phyloP scores from a whole-genome alignment of 2,797 vertebrate genomes.

The Allobates femoralis region DNA sequence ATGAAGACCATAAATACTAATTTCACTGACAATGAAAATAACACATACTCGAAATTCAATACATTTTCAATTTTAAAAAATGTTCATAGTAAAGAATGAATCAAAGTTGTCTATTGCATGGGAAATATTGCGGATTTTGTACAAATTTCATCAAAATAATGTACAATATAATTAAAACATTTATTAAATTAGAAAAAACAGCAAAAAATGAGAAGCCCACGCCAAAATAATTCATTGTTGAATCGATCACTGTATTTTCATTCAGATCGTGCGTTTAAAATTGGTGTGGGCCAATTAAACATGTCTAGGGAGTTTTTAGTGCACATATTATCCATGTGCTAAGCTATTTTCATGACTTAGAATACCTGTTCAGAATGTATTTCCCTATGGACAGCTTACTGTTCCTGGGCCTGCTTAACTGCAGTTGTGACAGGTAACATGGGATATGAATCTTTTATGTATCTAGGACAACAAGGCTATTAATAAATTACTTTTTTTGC shows the following conservation, averaged over 20 bases:
- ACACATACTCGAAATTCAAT: background rate
- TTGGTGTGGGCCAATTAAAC: background rate
- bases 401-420: background rate
- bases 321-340: slow-evolving; percentile 20
- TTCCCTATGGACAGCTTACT: background rate
- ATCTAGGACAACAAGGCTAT: slow-evolving; percentile 27
- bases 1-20: background rate
- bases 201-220: too few relatives aligned
- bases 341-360: background rate
- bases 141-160: too few relatives aligned
- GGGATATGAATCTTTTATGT: slow-evolving; percentile 20
- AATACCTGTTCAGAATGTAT: slow-evolving; percentile 21
- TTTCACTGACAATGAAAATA: background rate
- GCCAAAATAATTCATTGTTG: too few relatives aligned
- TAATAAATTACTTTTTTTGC: background rate
- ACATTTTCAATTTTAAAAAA: background rate
- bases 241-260: too few relatives aligned
- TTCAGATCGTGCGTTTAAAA: background rate
- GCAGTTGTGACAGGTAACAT: background rate
- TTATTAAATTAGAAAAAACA: too few relatives aligned
- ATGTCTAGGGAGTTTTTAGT: background rate
- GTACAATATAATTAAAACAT: too few relatives aligned
- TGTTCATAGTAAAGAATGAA: background rate
- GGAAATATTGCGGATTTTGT: background rate
- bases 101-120: background rate